Percentiles rank a stretch among this genome's conserved stretches.
phyloP scores from a whole-genome alignment of 2,113 vertebrate genomes.

The Notothenia rossii region DNA sequence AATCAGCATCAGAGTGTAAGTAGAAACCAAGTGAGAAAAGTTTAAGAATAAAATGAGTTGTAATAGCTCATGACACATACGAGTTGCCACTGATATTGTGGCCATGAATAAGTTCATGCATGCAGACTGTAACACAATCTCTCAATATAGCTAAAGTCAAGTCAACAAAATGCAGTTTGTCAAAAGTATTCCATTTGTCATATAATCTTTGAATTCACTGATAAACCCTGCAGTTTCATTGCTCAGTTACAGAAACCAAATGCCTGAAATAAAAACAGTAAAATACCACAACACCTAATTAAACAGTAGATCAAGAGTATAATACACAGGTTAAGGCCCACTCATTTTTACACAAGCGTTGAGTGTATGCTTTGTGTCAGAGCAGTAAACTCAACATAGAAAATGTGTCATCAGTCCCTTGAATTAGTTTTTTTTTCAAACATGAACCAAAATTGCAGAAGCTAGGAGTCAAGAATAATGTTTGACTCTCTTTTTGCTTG shows the following conservation, averaged over 20 bases:
- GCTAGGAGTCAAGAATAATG: too few species aligned
- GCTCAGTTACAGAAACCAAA: background rate
- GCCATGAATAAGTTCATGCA: slow-evolving; percentile 17
- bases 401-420: background rate
- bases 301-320: background rate
- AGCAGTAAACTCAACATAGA: background rate
- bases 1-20: background rate
- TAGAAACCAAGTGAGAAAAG: slow-evolving; percentile 10
- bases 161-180: slow-evolving; percentile 16
- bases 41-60: slow-evolving; percentile 18
- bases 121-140: background rate
- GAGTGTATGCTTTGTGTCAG: background rate
- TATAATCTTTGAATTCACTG: background rate
- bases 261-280: background rate
- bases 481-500: background rate
- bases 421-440: too few species aligned
- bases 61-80: slow-evolving; percentile 3
- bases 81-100: slow-evolving; percentile 13
- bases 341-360: background rate
- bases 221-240: background rate
- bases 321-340: background rate
- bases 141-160: background rate
- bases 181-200: background rate
- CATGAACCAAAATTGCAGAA: too few species aligned
- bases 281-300: background rate